Percentiles rank a stretch among this genome's conserved stretches.
These are phyloP conservation scores for Augiades crinisus DNA, from an alignment of 2,888 invertebrate species.

Conservation along the genomic window DNA sequence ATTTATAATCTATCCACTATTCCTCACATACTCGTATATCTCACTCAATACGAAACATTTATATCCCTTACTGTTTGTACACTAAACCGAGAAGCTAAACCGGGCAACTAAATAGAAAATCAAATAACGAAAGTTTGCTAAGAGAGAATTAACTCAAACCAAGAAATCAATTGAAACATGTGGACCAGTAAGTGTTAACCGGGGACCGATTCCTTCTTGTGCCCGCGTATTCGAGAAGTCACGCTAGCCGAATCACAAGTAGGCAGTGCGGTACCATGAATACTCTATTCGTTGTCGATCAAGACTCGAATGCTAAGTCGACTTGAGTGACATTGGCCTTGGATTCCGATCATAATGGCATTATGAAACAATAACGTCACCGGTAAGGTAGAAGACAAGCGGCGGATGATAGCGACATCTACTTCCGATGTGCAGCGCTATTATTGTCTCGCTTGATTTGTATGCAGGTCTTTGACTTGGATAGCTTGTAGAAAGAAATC, in stretches of 20 bases:
- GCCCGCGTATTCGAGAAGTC: slow-evolving; percentile 54
- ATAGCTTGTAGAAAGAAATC: too few relatives aligned
- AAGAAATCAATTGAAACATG: slow-evolving; percentile 68
- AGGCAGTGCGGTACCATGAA: slow-evolving; percentile 38
- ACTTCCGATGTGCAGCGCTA: slow-evolving; percentile 6
- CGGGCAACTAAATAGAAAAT: slow-evolving; percentile 13
- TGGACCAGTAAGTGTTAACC: slow-evolving; percentile 70
- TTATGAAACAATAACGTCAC: slow-evolving; percentile 6
- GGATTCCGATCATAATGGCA: neutral
- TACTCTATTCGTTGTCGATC: slow-evolving; percentile 16
- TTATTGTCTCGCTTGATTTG: neutral
- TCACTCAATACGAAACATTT: too few relatives aligned
- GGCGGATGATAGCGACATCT: slow-evolving; percentile 9
- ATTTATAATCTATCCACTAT: too few relatives aligned
- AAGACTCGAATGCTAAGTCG: slow-evolving; percentile 16
- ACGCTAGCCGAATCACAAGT: slow-evolving; percentile 60
- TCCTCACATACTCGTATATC: too few relatives aligned
- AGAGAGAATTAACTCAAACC: slow-evolving; percentile 27
- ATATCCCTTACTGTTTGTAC: too few relatives aligned
- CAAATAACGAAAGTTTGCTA: slow-evolving; percentile 17
- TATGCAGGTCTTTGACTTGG: too few relatives aligned
- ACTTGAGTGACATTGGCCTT: slow-evolving; percentile 20
- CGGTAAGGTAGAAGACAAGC: neutral
- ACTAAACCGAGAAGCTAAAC: neutral
- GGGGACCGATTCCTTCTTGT: slow-evolving; percentile 61